phyloP scores from a whole-genome alignment of 2,113 vertebrate species.

The Marmota monax region DNA sequence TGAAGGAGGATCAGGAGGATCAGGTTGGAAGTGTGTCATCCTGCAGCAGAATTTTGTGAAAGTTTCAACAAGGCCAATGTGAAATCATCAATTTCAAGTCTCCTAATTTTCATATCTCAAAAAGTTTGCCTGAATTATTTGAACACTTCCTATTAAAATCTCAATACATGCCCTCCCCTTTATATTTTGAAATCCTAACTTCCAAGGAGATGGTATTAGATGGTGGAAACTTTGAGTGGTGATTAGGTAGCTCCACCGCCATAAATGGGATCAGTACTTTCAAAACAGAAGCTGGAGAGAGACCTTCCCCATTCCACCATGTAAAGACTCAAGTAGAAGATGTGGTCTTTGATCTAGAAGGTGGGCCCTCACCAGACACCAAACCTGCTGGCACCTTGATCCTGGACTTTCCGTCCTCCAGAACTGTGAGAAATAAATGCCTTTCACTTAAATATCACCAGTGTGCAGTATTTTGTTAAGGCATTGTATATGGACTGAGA shows the following conservation, averaged over 20 bases:
- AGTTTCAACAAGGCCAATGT: not conserved
- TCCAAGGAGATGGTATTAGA: not conserved
- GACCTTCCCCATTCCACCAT: no score
- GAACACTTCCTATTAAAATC: accelerated
- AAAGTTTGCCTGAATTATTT: not conserved
- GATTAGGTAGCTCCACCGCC: not conserved
- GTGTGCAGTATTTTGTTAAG: not conserved
- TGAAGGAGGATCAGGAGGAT: not conserved
- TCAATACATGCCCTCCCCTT: not conserved
- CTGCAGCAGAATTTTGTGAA: not conserved
- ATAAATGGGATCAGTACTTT: not conserved
- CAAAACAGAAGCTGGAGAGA: not conserved
- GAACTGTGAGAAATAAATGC: not conserved
- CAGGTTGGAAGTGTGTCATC: not conserved
- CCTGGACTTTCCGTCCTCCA: not conserved
- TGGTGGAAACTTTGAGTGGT: not conserved
- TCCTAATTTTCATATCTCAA: not conserved
- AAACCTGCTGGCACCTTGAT: not conserved
- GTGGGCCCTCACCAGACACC: no score
- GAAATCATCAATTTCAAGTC: not conserved
- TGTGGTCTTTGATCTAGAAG: not conserved
- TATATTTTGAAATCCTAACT: not conserved
- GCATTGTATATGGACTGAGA: not conserved
- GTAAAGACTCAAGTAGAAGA: not conserved
- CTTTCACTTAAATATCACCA: not conserved